Percentiles rank a stretch among this genome's conserved stretches.
These are phyloP conservation scores for Bruchidius siliquastri DNA, from an alignment of 2,888 invertebrate genomes.

Conservation along the genomic window DNA sequence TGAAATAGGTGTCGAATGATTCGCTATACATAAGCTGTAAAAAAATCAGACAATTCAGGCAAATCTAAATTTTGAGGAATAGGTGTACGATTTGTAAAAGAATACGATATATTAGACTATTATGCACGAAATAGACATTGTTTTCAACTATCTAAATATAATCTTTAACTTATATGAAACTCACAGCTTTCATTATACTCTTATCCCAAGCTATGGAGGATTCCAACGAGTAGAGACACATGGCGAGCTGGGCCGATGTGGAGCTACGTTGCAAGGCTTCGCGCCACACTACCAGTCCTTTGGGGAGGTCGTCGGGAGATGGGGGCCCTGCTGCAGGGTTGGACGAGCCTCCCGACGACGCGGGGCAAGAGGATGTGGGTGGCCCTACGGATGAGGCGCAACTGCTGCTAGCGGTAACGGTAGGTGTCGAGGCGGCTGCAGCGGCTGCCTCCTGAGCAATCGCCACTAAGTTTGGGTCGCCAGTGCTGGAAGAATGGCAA, in stretches of 20 bases:
- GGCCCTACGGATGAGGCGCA: not conserved
- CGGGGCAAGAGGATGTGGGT: constrained; percentile 48
- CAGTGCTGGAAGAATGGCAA: constrained; percentile 41
- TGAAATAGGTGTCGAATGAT: too few relatives aligned
- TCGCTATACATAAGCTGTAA: too few relatives aligned
- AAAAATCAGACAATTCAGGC: too few relatives aligned
- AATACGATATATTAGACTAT: too few relatives aligned
- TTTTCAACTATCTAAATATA: not conserved
- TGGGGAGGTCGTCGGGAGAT: constrained; percentile 55
- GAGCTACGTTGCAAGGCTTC: constrained; percentile 79
- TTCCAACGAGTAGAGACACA: constrained; percentile 85
- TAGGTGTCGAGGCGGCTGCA: constrained; percentile 6
- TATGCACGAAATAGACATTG: too few relatives aligned
- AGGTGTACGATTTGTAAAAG: too few relatives aligned
- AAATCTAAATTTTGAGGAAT: too few relatives aligned
- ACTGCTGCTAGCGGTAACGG: constrained; percentile 25
- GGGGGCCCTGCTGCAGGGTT: constrained; percentile 10
- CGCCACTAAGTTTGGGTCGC: constrained; percentile 61
- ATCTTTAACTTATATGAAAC: constrained; percentile 34
- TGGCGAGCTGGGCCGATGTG: constrained; percentile 85
- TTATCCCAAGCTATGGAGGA: constrained; percentile 97
- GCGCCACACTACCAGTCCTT: constrained; percentile 83
- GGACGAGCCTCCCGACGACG: constrained; percentile 42
- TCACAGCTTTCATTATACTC: constrained; percentile 98
- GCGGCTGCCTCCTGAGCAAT: constrained; percentile 46